These are phyloP conservation scores for Serilophus lunatus DNA, from an alignment of 2,113 vertebrate species.

Conservation along the genomic window DNA sequence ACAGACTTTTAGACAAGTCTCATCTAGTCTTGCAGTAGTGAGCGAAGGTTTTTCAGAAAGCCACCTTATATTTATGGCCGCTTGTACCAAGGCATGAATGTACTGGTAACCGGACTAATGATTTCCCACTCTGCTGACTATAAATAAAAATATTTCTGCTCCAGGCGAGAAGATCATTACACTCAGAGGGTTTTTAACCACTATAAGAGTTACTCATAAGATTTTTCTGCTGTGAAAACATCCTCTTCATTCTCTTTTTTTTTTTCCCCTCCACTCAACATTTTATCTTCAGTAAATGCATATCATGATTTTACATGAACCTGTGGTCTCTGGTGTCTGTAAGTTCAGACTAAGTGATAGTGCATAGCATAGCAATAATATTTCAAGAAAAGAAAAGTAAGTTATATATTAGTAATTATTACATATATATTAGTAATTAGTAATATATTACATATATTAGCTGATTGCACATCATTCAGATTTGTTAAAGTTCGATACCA, in stretches of 20 bases:
- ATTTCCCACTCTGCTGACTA: neutral
- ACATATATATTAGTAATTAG: too few species aligned
- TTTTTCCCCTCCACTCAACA: neutral
- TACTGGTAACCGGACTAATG: neutral
- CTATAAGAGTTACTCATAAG: neutral
- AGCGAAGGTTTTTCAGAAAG: constrained; percentile 1
- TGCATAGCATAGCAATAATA: neutral
- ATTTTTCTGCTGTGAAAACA: neutral
- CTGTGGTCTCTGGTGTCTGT: neutral
- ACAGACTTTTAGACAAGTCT: neutral
- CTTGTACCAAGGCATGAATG: neutral
- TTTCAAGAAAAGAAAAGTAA: neutral
- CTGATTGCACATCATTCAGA: neutral
- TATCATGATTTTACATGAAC: neutral
- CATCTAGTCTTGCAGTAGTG: neutral
- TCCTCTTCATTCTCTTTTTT: neutral
- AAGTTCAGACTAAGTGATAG: neutral
- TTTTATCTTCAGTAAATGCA: neutral
- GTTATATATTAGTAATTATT: too few species aligned
- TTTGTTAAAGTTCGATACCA: neutral
- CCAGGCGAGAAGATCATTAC: neutral
- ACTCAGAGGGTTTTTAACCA: neutral
- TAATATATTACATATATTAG: too few species aligned
- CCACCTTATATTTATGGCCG: neutral
- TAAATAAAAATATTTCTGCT: constrained; percentile 8